phyloP scores from a whole-genome alignment of 2,797 vertebrate genomes.

The Crossoptilon crossoptilon region DNA sequence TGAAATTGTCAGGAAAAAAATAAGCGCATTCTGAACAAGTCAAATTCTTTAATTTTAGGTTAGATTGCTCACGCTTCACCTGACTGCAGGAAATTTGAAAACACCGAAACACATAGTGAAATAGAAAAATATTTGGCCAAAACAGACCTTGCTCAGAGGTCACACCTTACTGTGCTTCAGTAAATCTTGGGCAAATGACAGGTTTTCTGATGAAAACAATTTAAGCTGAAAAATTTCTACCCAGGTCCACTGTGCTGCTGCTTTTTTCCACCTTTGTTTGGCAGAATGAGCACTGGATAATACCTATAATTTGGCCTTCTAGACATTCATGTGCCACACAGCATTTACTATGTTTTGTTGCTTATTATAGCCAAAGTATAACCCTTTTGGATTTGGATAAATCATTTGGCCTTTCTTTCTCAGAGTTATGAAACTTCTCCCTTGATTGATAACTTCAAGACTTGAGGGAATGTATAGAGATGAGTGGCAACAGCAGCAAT shows the following conservation, averaged over 20 bases:
- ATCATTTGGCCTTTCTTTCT: background rate
- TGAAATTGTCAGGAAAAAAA: background rate
- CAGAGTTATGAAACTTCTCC: background rate
- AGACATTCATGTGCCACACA: background rate
- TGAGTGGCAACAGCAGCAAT: background rate
- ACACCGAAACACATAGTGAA: background rate
- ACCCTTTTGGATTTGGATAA: background rate
- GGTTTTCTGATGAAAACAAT: background rate
- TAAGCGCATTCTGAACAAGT: background rate
- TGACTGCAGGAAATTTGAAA: background rate
- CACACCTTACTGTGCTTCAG: background rate
- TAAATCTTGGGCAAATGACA: background rate
- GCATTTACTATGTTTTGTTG: background rate
- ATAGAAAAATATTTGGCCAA: background rate
- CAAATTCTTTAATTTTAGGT: background rate
- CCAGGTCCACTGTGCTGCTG: background rate
- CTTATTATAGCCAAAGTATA: background rate
- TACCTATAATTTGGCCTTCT: background rate
- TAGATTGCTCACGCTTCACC: background rate
- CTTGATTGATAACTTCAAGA: background rate
- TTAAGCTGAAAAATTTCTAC: background rate
- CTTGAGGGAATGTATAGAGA: background rate
- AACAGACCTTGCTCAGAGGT: background rate
- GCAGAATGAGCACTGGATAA: background rate
- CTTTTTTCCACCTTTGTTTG: background rate